phyloP scores from a whole-genome alignment of 2,797 vertebrate genomes.

The Masticophis lateralis region DNA sequence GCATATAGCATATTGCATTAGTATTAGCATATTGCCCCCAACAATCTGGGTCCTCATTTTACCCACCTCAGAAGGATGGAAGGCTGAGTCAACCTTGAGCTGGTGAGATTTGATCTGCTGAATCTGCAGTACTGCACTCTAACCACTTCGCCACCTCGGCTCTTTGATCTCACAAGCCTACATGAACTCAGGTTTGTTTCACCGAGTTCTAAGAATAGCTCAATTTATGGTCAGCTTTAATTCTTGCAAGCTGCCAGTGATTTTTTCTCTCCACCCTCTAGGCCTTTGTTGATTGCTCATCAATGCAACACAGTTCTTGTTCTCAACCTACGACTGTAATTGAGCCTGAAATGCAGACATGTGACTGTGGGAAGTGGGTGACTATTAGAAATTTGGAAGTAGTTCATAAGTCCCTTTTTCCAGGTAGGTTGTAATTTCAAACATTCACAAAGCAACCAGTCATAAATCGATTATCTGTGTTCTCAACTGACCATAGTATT shows the following conservation, averaged over 20 bases:
- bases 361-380: not conserved
- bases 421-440: not conserved
- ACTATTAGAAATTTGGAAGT: not conserved
- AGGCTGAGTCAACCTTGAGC: no score
- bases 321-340: not conserved
- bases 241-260: not conserved
- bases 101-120: no score
- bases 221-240: not conserved
- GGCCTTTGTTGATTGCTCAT: not conserved
- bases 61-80: no score
- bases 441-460: not conserved
- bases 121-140: no score
- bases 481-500: not conserved
- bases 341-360: not conserved
- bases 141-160: no score
- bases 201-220: not conserved
- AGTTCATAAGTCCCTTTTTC: not conserved
- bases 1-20: no score
- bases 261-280: not conserved
- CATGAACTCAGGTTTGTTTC: conserved; percentile 32
- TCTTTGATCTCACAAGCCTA: conserved; percentile 21
- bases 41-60: no score
- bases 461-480: not conserved
- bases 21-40: no score
- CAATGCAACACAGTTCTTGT: not conserved